Conservation (phyloP, 2,113 vertebrate species). For the Gallinago jamesoni region DNA sequence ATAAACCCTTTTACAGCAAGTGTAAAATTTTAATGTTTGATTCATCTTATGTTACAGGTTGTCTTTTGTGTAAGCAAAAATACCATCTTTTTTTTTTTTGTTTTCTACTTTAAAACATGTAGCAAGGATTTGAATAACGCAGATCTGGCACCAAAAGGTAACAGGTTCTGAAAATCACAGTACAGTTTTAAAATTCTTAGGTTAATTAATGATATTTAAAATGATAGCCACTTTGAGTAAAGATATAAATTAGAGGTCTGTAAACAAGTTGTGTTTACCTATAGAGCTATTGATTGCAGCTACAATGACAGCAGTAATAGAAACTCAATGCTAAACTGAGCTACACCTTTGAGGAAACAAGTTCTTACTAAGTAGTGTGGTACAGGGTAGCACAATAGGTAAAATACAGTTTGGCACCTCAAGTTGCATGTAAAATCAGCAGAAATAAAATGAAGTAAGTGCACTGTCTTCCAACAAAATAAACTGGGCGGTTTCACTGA, state of each 20-base stretch:
- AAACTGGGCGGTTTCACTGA: constrained; percentile 57
- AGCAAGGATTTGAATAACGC: constrained; percentile 78
- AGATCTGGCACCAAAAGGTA: constrained; percentile 81
- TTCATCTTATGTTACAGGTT: constrained; percentile 75
- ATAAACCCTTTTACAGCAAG: constrained; percentile 81
- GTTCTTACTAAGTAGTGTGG: constrained; percentile 70
- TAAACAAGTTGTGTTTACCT: constrained; percentile 76
- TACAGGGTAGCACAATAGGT: constrained; percentile 69
- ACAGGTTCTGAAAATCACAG: constrained; percentile 84
- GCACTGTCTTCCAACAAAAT: constrained; percentile 68
- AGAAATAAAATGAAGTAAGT: constrained; percentile 66
- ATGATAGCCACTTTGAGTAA: constrained; percentile 77
- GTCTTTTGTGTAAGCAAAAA: constrained; percentile 80
- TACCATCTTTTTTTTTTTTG: constrained; percentile 68
- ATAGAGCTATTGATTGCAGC: constrained; percentile 73
- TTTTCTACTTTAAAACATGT: constrained; percentile 80
- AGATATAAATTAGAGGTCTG: constrained; percentile 83
- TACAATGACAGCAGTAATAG: constrained; percentile 76
- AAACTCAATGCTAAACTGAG: constrained; percentile 74
- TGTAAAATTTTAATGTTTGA: constrained; percentile 78
- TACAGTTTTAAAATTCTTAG: constrained; percentile 80
- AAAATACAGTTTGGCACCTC: constrained; percentile 78
- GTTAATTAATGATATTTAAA: constrained; percentile 81
- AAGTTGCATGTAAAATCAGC: constrained; percentile 73
- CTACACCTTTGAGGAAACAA: constrained; percentile 74